A percentile compares a stretch with the other conserved stretches of the same genome.
Evolutionary conservation across 2,888 invertebrate species (phyloP).

Genomic region (Eilema caniola): DNA sequence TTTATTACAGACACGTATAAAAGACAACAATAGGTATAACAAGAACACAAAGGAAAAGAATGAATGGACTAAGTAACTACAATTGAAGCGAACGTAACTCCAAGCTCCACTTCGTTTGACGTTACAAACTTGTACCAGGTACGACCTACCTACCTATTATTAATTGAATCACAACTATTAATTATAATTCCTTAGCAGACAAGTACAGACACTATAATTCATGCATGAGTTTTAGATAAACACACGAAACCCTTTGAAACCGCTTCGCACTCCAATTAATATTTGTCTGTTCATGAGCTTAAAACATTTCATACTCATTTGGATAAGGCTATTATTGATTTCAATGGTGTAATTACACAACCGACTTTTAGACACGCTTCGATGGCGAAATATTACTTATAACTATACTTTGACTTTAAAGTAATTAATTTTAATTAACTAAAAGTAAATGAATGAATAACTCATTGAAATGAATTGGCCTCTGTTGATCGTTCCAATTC

Average conservation of each 20-base stretch:
- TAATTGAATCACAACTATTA: slow-evolving; percentile 2
- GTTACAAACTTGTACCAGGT: neutral
- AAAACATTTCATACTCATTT: neutral
- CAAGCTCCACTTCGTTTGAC: neutral
- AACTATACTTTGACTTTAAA: no score
- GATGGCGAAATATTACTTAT: neutral
- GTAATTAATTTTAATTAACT: neutral
- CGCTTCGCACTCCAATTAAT: neutral
- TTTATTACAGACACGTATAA: neutral
- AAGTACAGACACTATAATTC: neutral
- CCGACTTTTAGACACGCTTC: neutral
- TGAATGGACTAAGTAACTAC: neutral
- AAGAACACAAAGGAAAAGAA: neutral
- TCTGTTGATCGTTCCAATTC: neutral
- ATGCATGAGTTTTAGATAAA: slow-evolving; percentile 7
- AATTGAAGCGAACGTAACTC: neutral
- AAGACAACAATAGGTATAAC: neutral
- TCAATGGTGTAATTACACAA: neutral
- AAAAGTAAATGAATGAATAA: neutral
- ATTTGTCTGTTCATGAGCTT: neutral
- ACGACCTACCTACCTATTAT: neutral
- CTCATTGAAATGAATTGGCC: neutral
- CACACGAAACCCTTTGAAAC: slow-evolving; percentile 3
- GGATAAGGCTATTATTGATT: neutral
- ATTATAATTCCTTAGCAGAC: slow-evolving; percentile 1